phyloP scores from a whole-genome alignment of 2,888 invertebrate genomes.

The Suillia variegata region DNA sequence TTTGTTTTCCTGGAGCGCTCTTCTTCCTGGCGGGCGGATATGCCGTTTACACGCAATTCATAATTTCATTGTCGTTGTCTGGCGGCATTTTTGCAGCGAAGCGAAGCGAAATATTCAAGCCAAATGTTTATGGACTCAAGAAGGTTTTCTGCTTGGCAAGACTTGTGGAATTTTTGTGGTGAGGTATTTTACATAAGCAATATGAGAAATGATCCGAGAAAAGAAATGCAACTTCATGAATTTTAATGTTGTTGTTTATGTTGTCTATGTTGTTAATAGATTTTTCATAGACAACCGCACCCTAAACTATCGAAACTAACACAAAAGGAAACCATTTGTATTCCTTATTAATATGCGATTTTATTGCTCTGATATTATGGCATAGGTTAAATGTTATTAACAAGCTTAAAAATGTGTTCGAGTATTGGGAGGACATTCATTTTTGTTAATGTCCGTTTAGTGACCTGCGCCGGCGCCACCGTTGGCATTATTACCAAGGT shows the following conservation, averaged over 20 bases:
- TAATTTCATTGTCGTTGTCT: slow-evolving; percentile 37
- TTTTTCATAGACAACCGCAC: too few species aligned
- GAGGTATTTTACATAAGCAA: not conserved
- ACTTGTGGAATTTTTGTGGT: not conserved
- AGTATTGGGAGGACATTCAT: too few species aligned
- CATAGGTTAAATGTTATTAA: too few species aligned
- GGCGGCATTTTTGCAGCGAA: slow-evolving; percentile 26
- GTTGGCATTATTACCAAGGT: not conserved
- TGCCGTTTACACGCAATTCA: slow-evolving; percentile 15
- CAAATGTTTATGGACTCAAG: not conserved
- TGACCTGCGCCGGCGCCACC: not conserved
- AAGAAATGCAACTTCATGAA: not conserved
- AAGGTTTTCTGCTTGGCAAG: not conserved
- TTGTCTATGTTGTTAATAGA: too few species aligned
- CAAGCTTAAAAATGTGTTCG: too few species aligned
- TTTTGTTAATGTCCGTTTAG: too few species aligned
- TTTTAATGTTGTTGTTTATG: not conserved
- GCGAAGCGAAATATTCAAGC: too few species aligned
- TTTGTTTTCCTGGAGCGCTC: not conserved
- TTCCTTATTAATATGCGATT: too few species aligned
- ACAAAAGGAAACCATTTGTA: too few species aligned
- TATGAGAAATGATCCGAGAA: too few species aligned
- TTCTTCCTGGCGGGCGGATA: not conserved
- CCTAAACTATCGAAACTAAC: too few species aligned
- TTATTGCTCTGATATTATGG: too few species aligned